Conservation (phyloP, 2,888 invertebrate species). For the Dryobotodes eremita region DNA sequence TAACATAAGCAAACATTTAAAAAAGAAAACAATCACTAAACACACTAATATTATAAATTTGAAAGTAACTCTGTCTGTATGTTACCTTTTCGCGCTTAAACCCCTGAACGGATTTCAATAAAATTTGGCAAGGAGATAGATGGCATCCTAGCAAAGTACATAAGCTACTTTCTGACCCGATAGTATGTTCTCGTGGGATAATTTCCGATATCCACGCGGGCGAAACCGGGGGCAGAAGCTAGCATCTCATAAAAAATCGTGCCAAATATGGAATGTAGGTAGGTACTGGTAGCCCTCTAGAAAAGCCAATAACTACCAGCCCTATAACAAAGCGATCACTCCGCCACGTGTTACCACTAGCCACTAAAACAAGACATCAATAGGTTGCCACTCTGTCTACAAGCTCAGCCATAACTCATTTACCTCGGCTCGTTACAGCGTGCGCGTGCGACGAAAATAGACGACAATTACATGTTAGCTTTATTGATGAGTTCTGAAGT, state of each 20-base stretch:
- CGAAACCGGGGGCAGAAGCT: no score
- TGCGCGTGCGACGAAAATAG: constrained; percentile 60
- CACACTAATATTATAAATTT: no score
- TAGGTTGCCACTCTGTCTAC: constrained; percentile 66
- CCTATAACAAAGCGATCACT: not conserved
- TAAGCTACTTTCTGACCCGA: no score
- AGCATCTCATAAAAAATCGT: not conserved
- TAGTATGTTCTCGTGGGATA: no score
- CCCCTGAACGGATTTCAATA: no score
- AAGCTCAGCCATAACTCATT: constrained; percentile 59
- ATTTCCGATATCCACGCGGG: no score
- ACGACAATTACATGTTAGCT: constrained; percentile 52
- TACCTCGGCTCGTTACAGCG: constrained; percentile 42
- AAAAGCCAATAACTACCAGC: not conserved
- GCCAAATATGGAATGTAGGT: no score
- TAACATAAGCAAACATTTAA: not conserved
- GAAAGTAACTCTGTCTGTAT: no score
- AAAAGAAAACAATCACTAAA: not conserved
- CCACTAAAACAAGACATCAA: constrained; percentile 57
- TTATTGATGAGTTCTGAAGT: constrained; percentile 51
- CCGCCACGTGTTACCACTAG: constrained; percentile 10
- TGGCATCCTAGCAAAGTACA: no score
- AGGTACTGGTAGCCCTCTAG: not conserved
- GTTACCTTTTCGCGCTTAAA: no score
- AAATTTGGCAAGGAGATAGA: no score